Evolutionary conservation across 1,140 invertebrate genomes (phyloP), one percentile per base, ranked within the genome.

Genomic region (Melanaphis sacchari): DNA sequence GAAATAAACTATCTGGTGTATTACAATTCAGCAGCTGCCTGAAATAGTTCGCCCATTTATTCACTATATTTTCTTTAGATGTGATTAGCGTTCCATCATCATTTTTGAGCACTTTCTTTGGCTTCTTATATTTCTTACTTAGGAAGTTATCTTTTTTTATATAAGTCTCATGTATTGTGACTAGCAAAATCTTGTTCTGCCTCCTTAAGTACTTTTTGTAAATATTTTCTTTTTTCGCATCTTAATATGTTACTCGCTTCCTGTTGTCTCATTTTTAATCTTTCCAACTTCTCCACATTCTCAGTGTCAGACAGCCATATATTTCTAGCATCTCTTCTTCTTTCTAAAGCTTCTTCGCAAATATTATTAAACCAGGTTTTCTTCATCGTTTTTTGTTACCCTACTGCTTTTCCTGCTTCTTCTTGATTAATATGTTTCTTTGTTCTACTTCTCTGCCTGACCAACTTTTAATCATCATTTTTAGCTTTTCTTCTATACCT

Each of bases 201-300:
- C 81, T 93, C 91, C 93, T 94, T 90, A 21, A 94, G 31, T 85
- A 91, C 41, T 22, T 84, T 91, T 81, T 84, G 84, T 31, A 94
- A 46, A 43, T 49, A 94, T 94, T 87, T 94, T 94, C 24, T 82
- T 85, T 82, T 94, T 91, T 38, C 90, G 89, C 76, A 93, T 76
- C 36, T 94, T 94, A 22, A 41, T 93, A 40, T 59, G 46, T 81
- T 90, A 84, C 92, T 54, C 81, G 31, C n/a, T 40, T 66, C 49
- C 38, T 38, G 84, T 82, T 46, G 59, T 90, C 49, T 89, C 89
- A 26, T 81, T 91, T 46, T 91, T 36, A 40, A 36, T 66, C 46
- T 91, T 43, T 85, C 46, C 36, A n/a, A 40, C 36, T n/a, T 93
- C 22, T 59, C 88, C 18, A 54, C 90, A 46, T 93, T 54, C 7